phyloP scores from a whole-genome alignment of 1,140 invertebrate species.

The Paraescarpia echinospica region DNA sequence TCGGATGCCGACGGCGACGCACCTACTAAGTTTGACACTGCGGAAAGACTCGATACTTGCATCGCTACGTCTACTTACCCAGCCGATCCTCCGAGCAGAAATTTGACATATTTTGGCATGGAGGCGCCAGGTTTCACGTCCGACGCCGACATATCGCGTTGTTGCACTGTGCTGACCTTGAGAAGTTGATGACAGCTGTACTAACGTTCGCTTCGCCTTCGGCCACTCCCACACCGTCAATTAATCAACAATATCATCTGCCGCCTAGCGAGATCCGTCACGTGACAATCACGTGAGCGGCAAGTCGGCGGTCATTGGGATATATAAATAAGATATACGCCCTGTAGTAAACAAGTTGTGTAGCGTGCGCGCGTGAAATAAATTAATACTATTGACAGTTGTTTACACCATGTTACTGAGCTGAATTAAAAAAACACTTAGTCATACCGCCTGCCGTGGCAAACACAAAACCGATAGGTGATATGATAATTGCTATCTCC shows the following conservation, averaged over 20 bases:
- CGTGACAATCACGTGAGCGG: neutral
- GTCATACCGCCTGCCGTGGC: neutral
- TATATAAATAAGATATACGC: neutral
- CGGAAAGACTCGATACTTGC: neutral
- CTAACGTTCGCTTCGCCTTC: neutral
- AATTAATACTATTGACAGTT: neutral
- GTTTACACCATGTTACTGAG: neutral
- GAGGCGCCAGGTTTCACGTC: neutral
- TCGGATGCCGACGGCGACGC: neutral
- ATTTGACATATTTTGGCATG: neutral
- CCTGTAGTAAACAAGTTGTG: neutral
- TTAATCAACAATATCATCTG: neutral
- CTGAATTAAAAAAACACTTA: neutral
- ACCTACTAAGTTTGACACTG: too few relatives aligned
- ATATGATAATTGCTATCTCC: neutral
- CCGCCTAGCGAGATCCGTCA: neutral
- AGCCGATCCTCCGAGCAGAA: neutral
- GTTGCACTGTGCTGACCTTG: neutral
- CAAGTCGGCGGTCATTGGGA: neutral
- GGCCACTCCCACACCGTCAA: neutral
- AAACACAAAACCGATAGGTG: neutral
- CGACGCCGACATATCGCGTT: neutral
- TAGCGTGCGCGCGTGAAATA: neutral
- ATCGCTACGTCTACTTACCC: neutral
- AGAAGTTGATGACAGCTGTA: neutral